Percentiles rank a stretch among this genome's conserved stretches.
phyloP scores from a whole-genome alignment of 2,888 invertebrate species.

The Kuschelorhynchus macadamiae region DNA sequence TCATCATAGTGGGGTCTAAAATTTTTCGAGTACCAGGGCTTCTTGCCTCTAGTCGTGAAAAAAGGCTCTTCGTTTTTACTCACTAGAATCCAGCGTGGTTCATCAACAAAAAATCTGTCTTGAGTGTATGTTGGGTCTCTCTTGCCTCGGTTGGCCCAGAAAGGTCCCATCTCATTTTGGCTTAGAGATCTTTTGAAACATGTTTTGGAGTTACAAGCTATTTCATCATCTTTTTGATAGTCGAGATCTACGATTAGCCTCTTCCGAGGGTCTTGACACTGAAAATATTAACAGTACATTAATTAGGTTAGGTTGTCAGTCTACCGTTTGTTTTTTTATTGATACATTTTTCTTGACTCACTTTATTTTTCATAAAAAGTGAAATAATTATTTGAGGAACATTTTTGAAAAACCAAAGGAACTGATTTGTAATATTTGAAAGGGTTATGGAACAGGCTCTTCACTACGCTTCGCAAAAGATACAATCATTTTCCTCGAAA shows the following conservation, averaged over 20 bases:
- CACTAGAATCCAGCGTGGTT: slow-evolving; percentile 72
- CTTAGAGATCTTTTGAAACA: slow-evolving; percentile 56
- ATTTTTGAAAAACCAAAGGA: no score
- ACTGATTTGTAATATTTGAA: no score
- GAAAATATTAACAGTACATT: slow-evolving; percentile 29
- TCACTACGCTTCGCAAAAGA: no score
- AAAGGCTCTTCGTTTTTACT: slow-evolving; percentile 66
- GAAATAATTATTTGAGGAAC: no score
- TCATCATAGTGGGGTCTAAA: slow-evolving; percentile 59
- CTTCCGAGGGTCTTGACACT: slow-evolving; percentile 59
- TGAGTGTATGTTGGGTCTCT: slow-evolving; percentile 62
- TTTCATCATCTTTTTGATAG: slow-evolving; percentile 53
- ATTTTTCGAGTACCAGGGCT: slow-evolving; percentile 58
- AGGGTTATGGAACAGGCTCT: no score
- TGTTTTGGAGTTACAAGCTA: slow-evolving; percentile 45
- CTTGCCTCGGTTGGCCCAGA: slow-evolving; percentile 71
- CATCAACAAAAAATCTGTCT: slow-evolving; percentile 70
- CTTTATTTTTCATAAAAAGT: no score
- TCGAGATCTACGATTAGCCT: slow-evolving; percentile 31
- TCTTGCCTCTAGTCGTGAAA: slow-evolving; percentile 64
- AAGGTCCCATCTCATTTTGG: slow-evolving; percentile 65
- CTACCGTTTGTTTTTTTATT: no score
- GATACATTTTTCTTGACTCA: no score
- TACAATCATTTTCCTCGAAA: no score
- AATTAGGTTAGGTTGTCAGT: not conserved